phyloP scores from a whole-genome alignment of 1,140 invertebrate genomes.

The Prorops nasuta region DNA sequence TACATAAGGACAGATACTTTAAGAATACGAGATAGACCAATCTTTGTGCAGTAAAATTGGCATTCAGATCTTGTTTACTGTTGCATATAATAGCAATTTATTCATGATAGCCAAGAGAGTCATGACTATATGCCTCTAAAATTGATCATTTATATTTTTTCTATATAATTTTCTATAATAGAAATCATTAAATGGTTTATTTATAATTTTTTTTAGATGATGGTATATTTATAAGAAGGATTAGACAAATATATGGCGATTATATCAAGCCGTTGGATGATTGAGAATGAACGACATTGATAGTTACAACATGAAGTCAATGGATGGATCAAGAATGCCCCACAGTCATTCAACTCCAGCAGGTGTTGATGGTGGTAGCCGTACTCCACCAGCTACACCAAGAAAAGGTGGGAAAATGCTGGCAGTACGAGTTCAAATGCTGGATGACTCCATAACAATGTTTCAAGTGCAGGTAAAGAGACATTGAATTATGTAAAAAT shows the following conservation, averaged over 20 bases:
- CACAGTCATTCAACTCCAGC: constrained; percentile 81
- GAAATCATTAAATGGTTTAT: not conserved
- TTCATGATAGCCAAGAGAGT: too few relatives aligned
- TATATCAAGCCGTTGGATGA: constrained; percentile 24
- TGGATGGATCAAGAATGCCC: constrained; percentile 62
- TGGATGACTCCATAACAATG: constrained; percentile 83
- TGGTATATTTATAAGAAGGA: constrained; percentile 1
- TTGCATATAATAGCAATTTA: too few relatives aligned
- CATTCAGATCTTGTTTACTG: too few relatives aligned
- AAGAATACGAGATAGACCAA: too few relatives aligned
- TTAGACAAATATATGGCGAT: not conserved
- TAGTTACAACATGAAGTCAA: constrained; percentile 48
- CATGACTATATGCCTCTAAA: too few relatives aligned
- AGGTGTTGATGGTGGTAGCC: constrained; percentile 71
- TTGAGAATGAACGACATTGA: constrained; percentile 52
- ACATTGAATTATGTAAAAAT: not conserved
- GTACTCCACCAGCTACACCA: constrained; percentile 73
- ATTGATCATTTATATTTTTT: too few relatives aligned
- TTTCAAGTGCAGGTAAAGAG: constrained; percentile 83
- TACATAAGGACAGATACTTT: too few relatives aligned
- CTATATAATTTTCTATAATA: too few relatives aligned
- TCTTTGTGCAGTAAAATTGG: too few relatives aligned
- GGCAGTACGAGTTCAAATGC: constrained; percentile 82
- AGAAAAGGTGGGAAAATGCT: constrained; percentile 82
- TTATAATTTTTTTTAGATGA: constrained; percentile 4